phyloP scores from a whole-genome alignment of 1,140 invertebrate species.

The Hormaphis cornu region DNA sequence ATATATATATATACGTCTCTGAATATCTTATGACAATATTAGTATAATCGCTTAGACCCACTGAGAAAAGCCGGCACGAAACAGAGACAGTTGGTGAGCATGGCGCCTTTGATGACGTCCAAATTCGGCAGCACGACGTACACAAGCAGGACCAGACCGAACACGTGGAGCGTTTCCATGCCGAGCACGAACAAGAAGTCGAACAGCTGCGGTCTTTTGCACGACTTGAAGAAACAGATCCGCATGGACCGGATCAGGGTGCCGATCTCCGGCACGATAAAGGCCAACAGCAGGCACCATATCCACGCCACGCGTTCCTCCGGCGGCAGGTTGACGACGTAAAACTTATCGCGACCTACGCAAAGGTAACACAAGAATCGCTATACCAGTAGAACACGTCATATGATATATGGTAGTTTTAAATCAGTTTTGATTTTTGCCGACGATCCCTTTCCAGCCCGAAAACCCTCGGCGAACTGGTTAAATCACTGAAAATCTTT shows the following conservation, averaged over 20 bases:
- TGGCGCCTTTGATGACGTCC: conserved; percentile 83
- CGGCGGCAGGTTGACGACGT: conserved; percentile 63
- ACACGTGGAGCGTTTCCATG: conserved; percentile 75
- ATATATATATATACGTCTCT: neutral
- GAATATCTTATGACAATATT: neutral
- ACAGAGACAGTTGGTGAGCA: conserved; percentile 88
- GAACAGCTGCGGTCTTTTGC: conserved; percentile 37
- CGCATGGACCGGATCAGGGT: conserved; percentile 70
- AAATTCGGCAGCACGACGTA: conserved; percentile 80
- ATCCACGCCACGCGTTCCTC: conserved; percentile 82
- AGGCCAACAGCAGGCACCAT: conserved; percentile 82
- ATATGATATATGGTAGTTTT: no score
- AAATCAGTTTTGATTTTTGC: no score
- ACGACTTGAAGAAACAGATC: conserved; percentile 77
- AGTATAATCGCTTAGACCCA: conserved; percentile 40
- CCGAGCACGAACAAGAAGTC: conserved; percentile 52
- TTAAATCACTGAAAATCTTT: no score
- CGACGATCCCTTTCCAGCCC: no score
- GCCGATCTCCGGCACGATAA: conserved; percentile 76
- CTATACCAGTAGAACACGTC: no score
- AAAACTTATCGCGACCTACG: conserved; percentile 73
- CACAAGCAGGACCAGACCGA: conserved; percentile 74
- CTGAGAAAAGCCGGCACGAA: conserved; percentile 72
- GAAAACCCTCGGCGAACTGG: no score
- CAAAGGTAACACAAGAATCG: neutral